A percentile compares a stretch with the other conserved stretches of the same genome.
Evolutionary conservation across 2,113 vertebrate species (phyloP).

Genomic region (human (Homo sapiens)): GRCh38 chr15:85769001-85769500

Average conservation of each 20-base stretch:
- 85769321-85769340: constrained; percentile 94
- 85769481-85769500: constrained; percentile 94
- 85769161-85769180: constrained; percentile 93
- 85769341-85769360: constrained; percentile 96
- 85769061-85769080: constrained; percentile 92
- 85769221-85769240: constrained; percentile 93
- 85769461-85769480: constrained; percentile 96
- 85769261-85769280: constrained; percentile 90
- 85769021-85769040: constrained; percentile 89
- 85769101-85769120: constrained; percentile 91
- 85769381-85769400: constrained; percentile 95
- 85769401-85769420: constrained; percentile 94
- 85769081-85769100: constrained; percentile 92
- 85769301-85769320: constrained; percentile 94
- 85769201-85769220: constrained; percentile 95
- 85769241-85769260: constrained; percentile 93
- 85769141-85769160: constrained; percentile 90
- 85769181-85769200: constrained; percentile 94
- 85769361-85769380: constrained; percentile 94
- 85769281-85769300: constrained; percentile 97
- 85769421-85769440: constrained; percentile 97
- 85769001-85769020: constrained; percentile 93
- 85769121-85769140: constrained; percentile 88
- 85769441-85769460: constrained; percentile 94
- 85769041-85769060: constrained; percentile 91